A percentile compares a stretch with the other conserved stretches of the same genome.
Conservation (phyloP, 2,113 vertebrate species). For the Aphyosemion australe region DNA sequence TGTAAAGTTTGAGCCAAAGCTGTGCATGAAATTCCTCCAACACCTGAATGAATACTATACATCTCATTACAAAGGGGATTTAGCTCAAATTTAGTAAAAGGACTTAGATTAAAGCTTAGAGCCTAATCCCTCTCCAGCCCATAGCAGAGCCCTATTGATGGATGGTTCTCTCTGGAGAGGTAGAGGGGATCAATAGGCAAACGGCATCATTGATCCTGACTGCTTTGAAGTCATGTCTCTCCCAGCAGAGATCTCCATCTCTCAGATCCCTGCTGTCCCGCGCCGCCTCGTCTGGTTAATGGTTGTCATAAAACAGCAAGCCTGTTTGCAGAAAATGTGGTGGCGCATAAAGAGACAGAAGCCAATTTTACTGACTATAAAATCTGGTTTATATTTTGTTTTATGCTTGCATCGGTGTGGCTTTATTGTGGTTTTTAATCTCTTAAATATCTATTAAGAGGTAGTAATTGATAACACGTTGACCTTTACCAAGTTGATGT, state of each 20-base stretch:
- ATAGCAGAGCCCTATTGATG: conserved; percentile 66
- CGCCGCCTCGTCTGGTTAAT: conserved; percentile 50
- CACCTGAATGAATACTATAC: conserved; percentile 46
- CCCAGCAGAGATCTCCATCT: conserved; percentile 61
- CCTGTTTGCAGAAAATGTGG: conserved; percentile 36
- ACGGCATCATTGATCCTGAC: conserved; percentile 73
- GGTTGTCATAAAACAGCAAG: conserved; percentile 54
- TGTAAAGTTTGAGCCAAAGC: conserved; percentile 10
- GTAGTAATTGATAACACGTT: conserved; percentile 7
- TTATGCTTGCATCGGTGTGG: conserved; percentile 4
- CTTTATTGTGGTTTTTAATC: conserved; percentile 11
- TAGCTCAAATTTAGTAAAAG: conserved; percentile 61
- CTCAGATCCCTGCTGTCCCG: conserved; percentile 47
- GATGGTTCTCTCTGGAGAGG: conserved; percentile 46
- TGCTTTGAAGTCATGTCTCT: conserved; percentile 76
- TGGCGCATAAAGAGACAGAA: conserved; percentile 6
- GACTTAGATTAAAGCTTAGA: conserved; percentile 65
- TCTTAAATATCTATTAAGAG: conserved; percentile 7
- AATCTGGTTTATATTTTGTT: conserved; percentile 33
- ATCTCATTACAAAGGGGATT: conserved; percentile 60
- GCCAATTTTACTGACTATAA: conserved; percentile 21
- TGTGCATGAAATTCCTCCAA: conserved; percentile 39
- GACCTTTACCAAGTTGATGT: conserved; percentile 15
- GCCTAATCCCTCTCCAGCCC: conserved; percentile 65
- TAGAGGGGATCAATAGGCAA: conserved; percentile 69